These are phyloP conservation scores for Dryobotodes eremita DNA, from an alignment of 2,888 invertebrate genomes.

Conservation along the genomic window DNA sequence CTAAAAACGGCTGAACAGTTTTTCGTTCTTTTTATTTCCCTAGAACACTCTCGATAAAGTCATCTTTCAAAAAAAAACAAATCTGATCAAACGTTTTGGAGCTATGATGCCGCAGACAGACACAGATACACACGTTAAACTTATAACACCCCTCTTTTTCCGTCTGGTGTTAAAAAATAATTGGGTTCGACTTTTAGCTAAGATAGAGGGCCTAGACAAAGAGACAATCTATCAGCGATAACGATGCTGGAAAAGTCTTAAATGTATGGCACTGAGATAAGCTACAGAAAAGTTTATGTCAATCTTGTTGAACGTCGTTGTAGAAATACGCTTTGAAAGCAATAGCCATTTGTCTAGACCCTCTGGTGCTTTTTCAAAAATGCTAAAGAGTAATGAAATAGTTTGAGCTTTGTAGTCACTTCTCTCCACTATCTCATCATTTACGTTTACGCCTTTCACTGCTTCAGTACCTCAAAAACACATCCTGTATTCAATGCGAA, in stretches of 20 bases:
- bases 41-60: no score
- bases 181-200: not conserved
- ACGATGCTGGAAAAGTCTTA: not conserved
- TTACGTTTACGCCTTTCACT: not conserved
- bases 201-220: not conserved
- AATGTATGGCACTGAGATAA: not conserved
- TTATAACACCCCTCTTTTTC: no score
- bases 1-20: no score
- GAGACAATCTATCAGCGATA: not conserved
- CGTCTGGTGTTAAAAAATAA: not conserved
- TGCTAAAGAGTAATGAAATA: not conserved
- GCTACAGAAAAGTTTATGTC: not conserved
- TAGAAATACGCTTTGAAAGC: not conserved
- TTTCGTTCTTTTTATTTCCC: no score
- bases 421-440: no score
- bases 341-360: not conserved
- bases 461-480: not conserved
- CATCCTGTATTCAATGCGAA: not conserved
- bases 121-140: no score
- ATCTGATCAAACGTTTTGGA: no score
- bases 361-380: not conserved
- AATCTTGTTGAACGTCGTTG: not conserved
- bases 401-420: not conserved
- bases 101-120: not conserved
- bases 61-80: no score